These are phyloP conservation scores for Lophius americanus DNA, from an alignment of 2,797 vertebrate genomes.

Conservation along the genomic window DNA sequence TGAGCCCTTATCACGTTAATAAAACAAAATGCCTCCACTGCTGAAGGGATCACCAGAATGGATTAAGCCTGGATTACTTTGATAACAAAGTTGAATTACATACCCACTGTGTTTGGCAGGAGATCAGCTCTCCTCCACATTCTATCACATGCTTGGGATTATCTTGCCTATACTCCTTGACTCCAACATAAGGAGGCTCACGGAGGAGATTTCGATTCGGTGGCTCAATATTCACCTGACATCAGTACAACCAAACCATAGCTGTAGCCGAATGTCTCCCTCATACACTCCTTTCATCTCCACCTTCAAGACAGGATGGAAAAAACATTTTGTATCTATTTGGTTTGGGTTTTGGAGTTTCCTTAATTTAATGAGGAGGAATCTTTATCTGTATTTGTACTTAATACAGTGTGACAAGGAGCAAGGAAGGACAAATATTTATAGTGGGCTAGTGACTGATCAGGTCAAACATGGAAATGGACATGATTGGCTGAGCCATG, in stretches of 20 bases:
- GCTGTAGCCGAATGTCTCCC: no score
- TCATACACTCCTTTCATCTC: no score
- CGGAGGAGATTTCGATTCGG: no score
- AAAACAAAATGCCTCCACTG: conserved; percentile 24
- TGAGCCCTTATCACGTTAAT: conserved; percentile 16
- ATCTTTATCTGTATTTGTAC: conserved; percentile 59
- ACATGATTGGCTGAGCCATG: conserved; percentile 22
- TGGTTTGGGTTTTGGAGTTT: conserved; percentile 34
- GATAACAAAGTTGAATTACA: conserved; percentile 10
- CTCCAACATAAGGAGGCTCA: no score
- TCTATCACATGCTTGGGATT: conserved; percentile 24
- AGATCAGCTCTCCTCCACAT: conserved; percentile 17
- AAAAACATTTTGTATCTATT: conserved; percentile 4
- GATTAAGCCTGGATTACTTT: conserved; percentile 43
- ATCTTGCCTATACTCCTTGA: no score
- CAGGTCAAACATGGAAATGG: conserved; percentile 35
- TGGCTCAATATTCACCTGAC: no score
- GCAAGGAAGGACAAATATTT: conserved; percentile 54
- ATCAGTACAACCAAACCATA: no score
- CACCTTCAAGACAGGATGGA: background rate
- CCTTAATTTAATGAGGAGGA: no score
- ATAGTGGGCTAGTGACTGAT: conserved; percentile 40
- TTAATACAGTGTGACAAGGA: conserved; percentile 50
- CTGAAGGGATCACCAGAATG: conserved; percentile 21
- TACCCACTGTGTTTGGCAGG: conserved; percentile 38